Conservation (phyloP, 2,113 vertebrate species). For the Aspiorhynchus laticeps region DNA sequence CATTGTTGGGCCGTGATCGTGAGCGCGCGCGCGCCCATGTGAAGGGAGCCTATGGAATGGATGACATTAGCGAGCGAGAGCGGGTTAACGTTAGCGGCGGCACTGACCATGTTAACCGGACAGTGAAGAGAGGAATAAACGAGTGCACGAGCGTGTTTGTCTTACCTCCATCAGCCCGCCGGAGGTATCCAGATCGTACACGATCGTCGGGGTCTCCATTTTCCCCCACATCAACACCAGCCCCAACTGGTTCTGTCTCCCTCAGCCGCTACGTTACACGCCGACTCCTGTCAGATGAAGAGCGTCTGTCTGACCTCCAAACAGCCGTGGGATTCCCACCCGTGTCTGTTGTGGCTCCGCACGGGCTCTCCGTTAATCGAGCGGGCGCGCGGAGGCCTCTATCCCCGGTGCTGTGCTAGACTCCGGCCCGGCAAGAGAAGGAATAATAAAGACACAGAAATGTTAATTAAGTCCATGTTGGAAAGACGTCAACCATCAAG, state of each 20-base stretch:
- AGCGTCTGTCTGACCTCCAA: constrained; percentile 4
- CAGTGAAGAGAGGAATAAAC: neutral
- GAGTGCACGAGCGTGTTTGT: neutral
- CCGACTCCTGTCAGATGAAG: neutral
- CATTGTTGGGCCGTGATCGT: constrained; percentile 55
- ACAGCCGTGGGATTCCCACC: constrained; percentile 27
- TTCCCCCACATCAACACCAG: constrained; percentile 86
- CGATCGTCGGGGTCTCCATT: constrained; percentile 90
- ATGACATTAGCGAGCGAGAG: neutral
- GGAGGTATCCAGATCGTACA: constrained; percentile 89
- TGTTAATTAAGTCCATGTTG: constrained; percentile 54
- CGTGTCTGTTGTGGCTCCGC: constrained; percentile 41
- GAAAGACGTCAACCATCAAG: constrained; percentile 33
- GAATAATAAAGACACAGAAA: constrained; percentile 45
- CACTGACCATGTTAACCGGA: neutral
- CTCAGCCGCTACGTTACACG: neutral
- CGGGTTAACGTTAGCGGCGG: neutral
- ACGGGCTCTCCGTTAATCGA: constrained; percentile 39
- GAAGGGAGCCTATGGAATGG: neutral
- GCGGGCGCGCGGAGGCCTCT: constrained; percentile 55
- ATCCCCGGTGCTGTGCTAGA: constrained; percentile 54
- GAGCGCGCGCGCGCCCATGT: neutral
- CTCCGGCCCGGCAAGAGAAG: constrained; percentile 43
- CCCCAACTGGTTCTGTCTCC: constrained; percentile 5
- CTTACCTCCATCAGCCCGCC: constrained; percentile 89